These are phyloP conservation scores for Holothuria glaberrima DNA, from an alignment of 35 echinoderm and acorn worm genomes.

Conservation along the genomic window DNA sequence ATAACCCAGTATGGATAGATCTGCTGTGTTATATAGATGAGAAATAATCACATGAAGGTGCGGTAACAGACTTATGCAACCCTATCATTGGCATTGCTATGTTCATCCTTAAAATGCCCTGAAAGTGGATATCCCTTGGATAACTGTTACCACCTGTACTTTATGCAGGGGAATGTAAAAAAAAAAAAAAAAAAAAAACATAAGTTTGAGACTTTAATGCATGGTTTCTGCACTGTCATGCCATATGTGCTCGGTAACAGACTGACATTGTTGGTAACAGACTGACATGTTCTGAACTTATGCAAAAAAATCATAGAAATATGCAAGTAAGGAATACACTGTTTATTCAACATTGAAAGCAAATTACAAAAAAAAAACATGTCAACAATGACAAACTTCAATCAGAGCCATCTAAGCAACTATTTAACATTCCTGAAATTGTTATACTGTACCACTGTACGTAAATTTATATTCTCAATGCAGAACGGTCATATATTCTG, in stretches of 20 bases:
- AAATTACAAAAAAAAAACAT: too few species aligned
- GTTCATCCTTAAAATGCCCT: not conserved
- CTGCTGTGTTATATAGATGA: not conserved
- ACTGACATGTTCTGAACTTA: not conserved
- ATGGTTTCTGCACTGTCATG: not conserved
- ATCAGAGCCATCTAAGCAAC: not conserved
- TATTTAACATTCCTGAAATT: not conserved
- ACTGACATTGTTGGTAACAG: not conserved
- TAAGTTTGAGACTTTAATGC: not conserved
- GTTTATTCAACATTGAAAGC: not conserved
- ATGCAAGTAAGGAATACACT: not conserved
- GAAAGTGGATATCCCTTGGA: not conserved
- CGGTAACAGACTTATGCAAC: constrained; percentile 4
- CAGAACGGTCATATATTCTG: too few species aligned
- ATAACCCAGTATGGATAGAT: not conserved
- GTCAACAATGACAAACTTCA: not conserved
- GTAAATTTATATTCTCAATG: too few species aligned
- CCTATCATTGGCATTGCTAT: not conserved
- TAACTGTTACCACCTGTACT: not conserved
- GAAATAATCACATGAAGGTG: not conserved
- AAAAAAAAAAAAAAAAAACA: not conserved
- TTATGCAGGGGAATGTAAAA: not conserved
- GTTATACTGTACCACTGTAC: too few species aligned
- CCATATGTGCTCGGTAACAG: not conserved
- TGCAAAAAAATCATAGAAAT: not conserved